Evolutionary conservation across 2,113 vertebrate genomes (phyloP).

Genomic region (Megaleporinus macrocephalus): DNA sequence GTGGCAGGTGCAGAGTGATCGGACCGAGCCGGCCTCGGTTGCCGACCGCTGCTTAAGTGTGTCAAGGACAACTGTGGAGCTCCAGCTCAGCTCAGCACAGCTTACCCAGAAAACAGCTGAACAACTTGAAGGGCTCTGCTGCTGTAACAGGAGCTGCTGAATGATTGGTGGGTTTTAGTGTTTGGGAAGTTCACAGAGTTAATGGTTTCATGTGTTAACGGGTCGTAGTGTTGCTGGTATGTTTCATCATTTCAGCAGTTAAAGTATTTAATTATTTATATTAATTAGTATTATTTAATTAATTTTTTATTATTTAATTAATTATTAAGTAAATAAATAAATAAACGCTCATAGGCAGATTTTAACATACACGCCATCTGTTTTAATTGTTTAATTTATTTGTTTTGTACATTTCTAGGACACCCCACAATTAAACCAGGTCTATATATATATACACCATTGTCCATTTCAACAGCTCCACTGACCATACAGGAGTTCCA

Average conservation of each 20-base stretch:
- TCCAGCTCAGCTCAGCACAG: constrained; percentile 3
- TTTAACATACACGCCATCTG: no score
- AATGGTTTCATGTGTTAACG: background rate
- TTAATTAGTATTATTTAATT: no score
- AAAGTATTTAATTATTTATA: no score
- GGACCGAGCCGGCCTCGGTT: constrained; percentile 51
- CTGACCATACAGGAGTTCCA: no score
- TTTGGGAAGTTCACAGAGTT: background rate
- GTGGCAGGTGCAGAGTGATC: constrained; percentile 52
- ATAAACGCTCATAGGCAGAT: no score
- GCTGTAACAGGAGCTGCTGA: background rate
- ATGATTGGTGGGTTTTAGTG: background rate
- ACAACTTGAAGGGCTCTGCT: background rate
- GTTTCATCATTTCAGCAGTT: background rate
- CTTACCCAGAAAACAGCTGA: constrained; percentile 37
- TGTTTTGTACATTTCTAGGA: no score
- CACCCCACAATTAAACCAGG: no score
- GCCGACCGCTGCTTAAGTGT: constrained; percentile 59
- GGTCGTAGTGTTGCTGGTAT: background rate
- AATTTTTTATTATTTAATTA: no score
- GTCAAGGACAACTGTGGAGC: constrained; percentile 67
- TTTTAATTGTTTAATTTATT: no score
- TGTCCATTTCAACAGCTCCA: no score
- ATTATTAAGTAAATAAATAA: no score
- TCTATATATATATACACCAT: no score